A percentile compares a stretch with the other conserved stretches of the same genome.
phyloP scores from a whole-genome alignment of 1,140 invertebrate species.

The Berghia stephanieae region DNA sequence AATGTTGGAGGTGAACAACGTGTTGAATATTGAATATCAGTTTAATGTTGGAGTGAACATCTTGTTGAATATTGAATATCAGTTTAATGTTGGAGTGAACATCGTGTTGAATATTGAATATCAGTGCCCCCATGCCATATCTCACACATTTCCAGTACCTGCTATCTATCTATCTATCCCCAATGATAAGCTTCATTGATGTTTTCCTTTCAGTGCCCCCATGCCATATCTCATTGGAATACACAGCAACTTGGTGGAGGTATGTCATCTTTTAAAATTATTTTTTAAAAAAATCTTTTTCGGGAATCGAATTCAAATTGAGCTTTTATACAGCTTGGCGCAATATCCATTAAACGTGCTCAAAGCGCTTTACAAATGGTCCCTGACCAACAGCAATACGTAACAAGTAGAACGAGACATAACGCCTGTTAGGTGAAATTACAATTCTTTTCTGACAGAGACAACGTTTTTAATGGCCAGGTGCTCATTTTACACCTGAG shows the following conservation, averaged over 20 bases:
- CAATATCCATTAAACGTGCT: no score
- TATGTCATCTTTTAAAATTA: slow-evolving; percentile 69
- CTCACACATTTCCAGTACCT: background rate
- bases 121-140: background rate
- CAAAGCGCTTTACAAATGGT: no score
- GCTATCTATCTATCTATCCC: background rate
- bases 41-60: background rate
- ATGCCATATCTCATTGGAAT: slow-evolving; percentile 97
- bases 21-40: background rate
- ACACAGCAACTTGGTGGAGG: slow-evolving; percentile 82
- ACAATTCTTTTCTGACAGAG: no score
- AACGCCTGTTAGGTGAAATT: no score
- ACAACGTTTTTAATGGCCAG: no score
- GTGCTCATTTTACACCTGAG: no score
- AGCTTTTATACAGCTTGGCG: no score
- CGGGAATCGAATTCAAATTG: background rate
- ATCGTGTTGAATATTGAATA: background rate
- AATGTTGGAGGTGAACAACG: background rate
- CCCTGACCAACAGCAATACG: no score
- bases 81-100: background rate
- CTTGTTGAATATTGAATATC: background rate
- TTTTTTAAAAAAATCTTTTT: background rate
- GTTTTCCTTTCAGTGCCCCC: slow-evolving; percentile 73
- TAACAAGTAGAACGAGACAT: no score
- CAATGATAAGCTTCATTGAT: background rate